Evolutionary conservation across 2,113 vertebrate genomes (phyloP), one percentile per base, ranked within the genome.

Genomic region (Laticauda colubrina): DNA sequence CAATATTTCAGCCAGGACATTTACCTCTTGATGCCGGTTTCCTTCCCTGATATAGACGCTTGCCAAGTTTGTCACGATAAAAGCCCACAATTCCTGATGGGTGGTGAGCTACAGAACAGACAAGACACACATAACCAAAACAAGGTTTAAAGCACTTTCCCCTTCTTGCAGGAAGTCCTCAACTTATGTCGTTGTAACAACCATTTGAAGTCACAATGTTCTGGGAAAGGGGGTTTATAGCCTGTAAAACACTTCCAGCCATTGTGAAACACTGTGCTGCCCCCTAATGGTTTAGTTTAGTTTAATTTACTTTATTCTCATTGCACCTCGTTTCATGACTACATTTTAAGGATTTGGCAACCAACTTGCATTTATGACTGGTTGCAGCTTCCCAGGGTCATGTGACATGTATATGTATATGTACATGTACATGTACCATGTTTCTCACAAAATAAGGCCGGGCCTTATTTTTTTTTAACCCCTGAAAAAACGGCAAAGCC

Each of bases 11-110:
- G n/a, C 2, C 29, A 48, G 12, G 15, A 10, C 10, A 94, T 97
- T 96, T 29, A 99, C 99, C 98, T 99, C 99, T 97, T 99, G 99
- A 94, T 99, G 99, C 94, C 99, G 91, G 96, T 99, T 99, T 93
- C 99, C 99, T 96, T 99, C 99, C 93, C 99, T 97, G 97, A 99
- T 99, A 97, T 99, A 99, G 94, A 99, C 99, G 7, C 99, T 99
- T 94, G 99, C 99, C 95, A 99, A 94, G 97, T 99, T 99, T 87
- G 99, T 99, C 89, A 99, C 99, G 0, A 99, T 99, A 89, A 99
- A 99, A 0, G 99, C 99, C 99, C 99, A 99, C 75, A 99, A 96
- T 93, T 99, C 99, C 96, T 99, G 99, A 94, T 99, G 99, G 86
- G 98, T 99, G 86, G 99, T 99, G 94, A 99, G 98, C 99, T 99